Evolutionary conservation across 2,888 invertebrate species (phyloP).

Genomic region (Emmelina monodactyla): DNA sequence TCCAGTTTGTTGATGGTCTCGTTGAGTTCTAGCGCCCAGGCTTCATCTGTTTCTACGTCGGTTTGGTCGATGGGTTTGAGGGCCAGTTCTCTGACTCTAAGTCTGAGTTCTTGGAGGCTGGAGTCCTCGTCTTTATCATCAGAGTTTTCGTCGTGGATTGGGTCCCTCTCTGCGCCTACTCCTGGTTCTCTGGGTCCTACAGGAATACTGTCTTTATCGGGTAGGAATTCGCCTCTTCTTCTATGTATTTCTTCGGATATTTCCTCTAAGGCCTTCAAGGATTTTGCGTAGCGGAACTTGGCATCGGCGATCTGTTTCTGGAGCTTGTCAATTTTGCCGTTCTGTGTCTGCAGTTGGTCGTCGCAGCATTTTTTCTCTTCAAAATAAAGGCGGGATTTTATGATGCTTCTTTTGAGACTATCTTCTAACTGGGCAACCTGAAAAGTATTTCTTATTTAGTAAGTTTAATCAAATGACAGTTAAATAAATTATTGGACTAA

Average conservation of each 20-base stretch:
- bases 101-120: conserved; percentile 71
- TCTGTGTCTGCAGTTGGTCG: conserved; percentile 85
- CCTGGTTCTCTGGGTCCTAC: conserved; percentile 73
- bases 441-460: conserved; percentile 17
- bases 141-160: conserved; percentile 42
- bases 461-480: not conserved
- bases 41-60: conserved; percentile 72
- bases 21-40: conserved; percentile 80
- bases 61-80: conserved; percentile 77
- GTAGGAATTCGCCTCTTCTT: conserved; percentile 64
- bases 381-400: conserved; percentile 89
- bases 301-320: conserved; percentile 81
- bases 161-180: conserved; percentile 75
- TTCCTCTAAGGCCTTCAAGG: conserved; percentile 83
- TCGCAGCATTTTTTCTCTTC: conserved; percentile 89
- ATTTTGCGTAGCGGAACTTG: conserved; percentile 82
- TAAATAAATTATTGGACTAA: not conserved
- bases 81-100: conserved; percentile 75
- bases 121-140: conserved; percentile 52
- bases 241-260: conserved; percentile 93
- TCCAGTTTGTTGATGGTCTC: conserved; percentile 81
- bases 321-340: conserved; percentile 81
- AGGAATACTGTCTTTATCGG: conserved; percentile 49
- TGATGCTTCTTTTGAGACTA: conserved; percentile 80
- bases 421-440: conserved; percentile 82